Base-by-base conservation (phyloP, 2,888 invertebrate genomes). In the Drosophila acutilabella region DNA sequence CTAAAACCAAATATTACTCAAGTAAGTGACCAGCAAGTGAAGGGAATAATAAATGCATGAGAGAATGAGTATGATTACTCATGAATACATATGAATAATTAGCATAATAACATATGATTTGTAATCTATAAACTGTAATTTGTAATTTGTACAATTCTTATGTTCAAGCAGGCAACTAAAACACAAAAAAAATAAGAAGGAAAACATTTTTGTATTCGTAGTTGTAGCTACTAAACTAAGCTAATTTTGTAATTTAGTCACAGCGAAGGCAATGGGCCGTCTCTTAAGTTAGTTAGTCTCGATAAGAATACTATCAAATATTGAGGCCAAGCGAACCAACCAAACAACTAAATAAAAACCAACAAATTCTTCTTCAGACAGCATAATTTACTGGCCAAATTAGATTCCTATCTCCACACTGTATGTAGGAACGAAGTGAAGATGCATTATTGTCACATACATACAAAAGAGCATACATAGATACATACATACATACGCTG, bases 1-100 rank as follows among this genome's bases (percentile, higher is more conserved):
- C 75, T 53, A 64, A 83, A 85, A 78, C 77, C 76, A 85, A 88
- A 85, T 77, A 82, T 81, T 87, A 83, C 80, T 87, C 71, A 87
- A 87, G 74, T 79, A 80, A 75, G 81, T 67, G 71, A 64, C 51
- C 59, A 57, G 67, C 51, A 61, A 57, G 67, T 57, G 67, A 62
- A 71, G 53, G 71, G 67, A 72, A 68, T 60, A 69, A 64, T 44
- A 60, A 77, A 64, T 77, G 79, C 79, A 79, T 83, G 78, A 44
- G 54, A 54, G 42, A 30, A 33, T 41, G 26, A 13, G 41, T 52
- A 53, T 56, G 61, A 42, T 56, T 56, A 66, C 40, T 57, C 68
- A 74, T 42, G 45, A 18, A 66, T 69, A 58, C 65, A 44, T 54
- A 74, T 42, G 45, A 18, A 66, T 69, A 58, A 71, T 44, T 54